Percentiles rank a stretch among this genome's conserved stretches.
phyloP scores from a whole-genome alignment of 2,888 invertebrate genomes.

The Clostera curtula region DNA sequence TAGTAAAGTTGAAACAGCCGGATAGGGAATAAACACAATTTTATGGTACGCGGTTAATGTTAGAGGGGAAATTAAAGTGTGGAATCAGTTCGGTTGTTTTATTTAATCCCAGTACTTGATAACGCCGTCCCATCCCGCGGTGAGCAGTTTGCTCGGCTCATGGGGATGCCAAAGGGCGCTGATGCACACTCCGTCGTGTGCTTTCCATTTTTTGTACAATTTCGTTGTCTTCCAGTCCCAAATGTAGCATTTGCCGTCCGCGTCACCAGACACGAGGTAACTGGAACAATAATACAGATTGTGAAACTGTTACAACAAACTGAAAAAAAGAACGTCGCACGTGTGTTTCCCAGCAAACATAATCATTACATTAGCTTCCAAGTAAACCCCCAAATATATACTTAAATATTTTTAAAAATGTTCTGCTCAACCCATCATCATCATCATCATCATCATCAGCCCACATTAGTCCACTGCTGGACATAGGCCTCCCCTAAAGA shows the following conservation, averaged over 20 bases:
- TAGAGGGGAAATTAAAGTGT: slow-evolving; percentile 49
- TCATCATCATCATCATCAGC: too few species aligned
- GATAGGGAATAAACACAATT: too few species aligned
- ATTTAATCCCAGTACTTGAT: slow-evolving; percentile 98
- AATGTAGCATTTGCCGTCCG: slow-evolving; percentile 98
- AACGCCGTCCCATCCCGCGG: slow-evolving; percentile 98
- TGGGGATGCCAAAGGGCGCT: slow-evolving; percentile 98
- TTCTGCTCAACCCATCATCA: too few species aligned
- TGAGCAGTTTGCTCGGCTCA: slow-evolving; percentile 97
- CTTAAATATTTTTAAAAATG: too few species aligned
- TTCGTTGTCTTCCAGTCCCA: slow-evolving; percentile 99
- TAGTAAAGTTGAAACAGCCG: too few species aligned
- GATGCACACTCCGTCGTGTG: slow-evolving; percentile 98
- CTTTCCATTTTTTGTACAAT: slow-evolving; percentile 98
- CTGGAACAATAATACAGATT: slow-evolving; percentile 73
- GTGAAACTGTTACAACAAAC: too few species aligned
- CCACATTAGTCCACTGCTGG: too few species aligned
- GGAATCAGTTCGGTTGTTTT: slow-evolving; percentile 31
- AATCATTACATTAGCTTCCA: too few species aligned
- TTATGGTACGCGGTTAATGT: slow-evolving; percentile 45
- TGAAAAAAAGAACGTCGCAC: too few species aligned
- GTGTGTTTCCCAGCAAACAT: too few species aligned
- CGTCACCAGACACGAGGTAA: slow-evolving; percentile 97
- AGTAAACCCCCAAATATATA: too few species aligned
- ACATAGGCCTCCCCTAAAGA: too few species aligned